A percentile compares a stretch with the other conserved stretches of the same genome.
Conservation (phyloP, 2,888 invertebrate species). For the Hypomecis punctinalis region DNA sequence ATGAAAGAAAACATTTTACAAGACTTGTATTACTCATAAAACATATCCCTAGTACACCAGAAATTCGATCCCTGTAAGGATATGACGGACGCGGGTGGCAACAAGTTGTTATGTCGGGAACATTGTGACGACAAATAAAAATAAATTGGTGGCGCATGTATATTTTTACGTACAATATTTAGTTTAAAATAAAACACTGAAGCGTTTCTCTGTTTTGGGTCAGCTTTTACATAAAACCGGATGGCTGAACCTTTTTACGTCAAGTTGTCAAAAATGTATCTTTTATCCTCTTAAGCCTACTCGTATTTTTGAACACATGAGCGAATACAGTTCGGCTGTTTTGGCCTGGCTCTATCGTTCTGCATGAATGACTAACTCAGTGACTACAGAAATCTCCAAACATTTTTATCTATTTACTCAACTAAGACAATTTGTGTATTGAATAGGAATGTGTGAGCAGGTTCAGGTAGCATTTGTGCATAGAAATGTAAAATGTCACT, state of each 20-base stretch:
- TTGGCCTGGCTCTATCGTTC: slow-evolving; percentile 1
- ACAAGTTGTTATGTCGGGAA: slow-evolving; percentile 49
- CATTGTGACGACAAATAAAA: slow-evolving; percentile 38
- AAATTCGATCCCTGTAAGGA: slow-evolving; percentile 33
- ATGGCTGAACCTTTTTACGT: not conserved
- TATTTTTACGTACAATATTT: slow-evolving; percentile 13
- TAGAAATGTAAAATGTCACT: too few relatives aligned
- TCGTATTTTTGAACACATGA: not conserved
- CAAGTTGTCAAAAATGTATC: not conserved
- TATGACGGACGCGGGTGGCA: slow-evolving; percentile 45
- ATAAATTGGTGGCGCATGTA: slow-evolving; percentile 39
- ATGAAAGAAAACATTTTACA: not conserved
- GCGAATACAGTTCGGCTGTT: not conserved
- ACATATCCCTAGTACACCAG: slow-evolving; percentile 22
- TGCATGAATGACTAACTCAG: not conserved
- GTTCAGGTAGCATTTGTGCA: too few relatives aligned
- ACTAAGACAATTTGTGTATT: too few relatives aligned
- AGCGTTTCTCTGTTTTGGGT: not conserved
- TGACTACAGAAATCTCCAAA: not conserved
- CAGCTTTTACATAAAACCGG: not conserved
- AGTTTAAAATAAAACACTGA: slow-evolving; percentile 4
- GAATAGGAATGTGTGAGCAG: too few relatives aligned
- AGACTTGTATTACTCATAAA: slow-evolving; percentile 15
- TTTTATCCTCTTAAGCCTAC: not conserved
- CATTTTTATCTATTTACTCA: not conserved